phyloP scores from a whole-genome alignment of 2,113 vertebrate species.

The Mormyrus iriodes region DNA sequence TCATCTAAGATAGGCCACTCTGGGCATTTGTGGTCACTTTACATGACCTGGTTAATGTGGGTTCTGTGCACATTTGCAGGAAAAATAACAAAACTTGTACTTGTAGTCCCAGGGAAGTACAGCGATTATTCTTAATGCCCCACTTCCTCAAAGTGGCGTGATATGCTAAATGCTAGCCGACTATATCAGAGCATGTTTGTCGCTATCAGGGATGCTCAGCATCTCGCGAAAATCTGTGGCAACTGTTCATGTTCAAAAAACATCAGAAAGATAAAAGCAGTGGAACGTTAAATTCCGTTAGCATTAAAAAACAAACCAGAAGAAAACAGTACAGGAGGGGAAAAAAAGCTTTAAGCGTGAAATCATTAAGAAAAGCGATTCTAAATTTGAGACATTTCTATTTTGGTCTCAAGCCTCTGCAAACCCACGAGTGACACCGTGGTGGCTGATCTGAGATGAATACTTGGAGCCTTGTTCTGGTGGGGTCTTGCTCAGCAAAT shows the following conservation, averaged over 20 bases:
- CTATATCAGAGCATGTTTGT: neutral
- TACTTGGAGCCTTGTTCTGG: neutral
- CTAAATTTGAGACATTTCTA: neutral
- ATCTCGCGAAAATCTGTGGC: neutral
- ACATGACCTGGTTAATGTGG: neutral
- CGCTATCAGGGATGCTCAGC: neutral
- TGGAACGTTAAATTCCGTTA: neutral
- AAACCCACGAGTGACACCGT: neutral
- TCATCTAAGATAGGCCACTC: neutral
- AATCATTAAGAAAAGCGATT: neutral
- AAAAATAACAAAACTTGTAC: neutral
- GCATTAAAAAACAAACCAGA: neutral
- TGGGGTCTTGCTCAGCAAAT: neutral
- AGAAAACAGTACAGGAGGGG: neutral
- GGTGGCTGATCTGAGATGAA: neutral
- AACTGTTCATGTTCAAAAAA: neutral
- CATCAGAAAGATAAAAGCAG: no score
- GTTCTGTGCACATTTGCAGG: neutral
- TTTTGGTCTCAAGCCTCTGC: neutral
- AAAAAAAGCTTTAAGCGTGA: neutral
- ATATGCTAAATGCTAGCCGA: neutral
- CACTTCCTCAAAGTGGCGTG: neutral
- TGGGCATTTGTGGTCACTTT: neutral
- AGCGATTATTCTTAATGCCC: neutral
- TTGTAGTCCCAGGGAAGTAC: neutral